A percentile compares a stretch with the other conserved stretches of the same genome.
Conservation (phyloP, 2,888 invertebrate genomes). For the Mythimna vitellina region DNA sequence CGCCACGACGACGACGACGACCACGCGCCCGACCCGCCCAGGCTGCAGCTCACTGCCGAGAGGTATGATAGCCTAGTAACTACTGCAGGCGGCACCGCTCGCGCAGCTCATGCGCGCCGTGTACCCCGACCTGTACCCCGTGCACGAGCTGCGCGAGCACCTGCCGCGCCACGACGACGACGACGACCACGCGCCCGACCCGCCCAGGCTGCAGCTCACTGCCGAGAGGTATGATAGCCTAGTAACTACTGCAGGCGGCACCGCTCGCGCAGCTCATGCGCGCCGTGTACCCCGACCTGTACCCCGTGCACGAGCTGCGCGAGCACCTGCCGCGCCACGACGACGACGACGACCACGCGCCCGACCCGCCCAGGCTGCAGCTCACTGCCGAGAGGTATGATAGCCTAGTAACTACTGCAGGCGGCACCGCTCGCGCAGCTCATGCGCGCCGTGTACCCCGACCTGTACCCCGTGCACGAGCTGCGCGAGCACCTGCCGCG, state of each 20-base stretch:
- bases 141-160: slow-evolving; percentile 92
- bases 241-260: slow-evolving; percentile 93
- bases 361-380: slow-evolving; percentile 95
- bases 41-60: slow-evolving; percentile 96
- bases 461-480: slow-evolving; percentile 96
- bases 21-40: slow-evolving; percentile 92
- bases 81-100: slow-evolving; percentile 96
- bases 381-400: slow-evolving; percentile 94
- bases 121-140: slow-evolving; percentile 97
- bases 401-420: slow-evolving; percentile 91
- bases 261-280: slow-evolving; percentile 96
- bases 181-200: slow-evolving; percentile 87
- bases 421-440: slow-evolving; percentile 95
- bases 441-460: slow-evolving; percentile 97
- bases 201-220: slow-evolving; percentile 96
- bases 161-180: slow-evolving; percentile 68
- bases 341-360: slow-evolving; percentile 76
- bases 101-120: slow-evolving; percentile 94
- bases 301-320: slow-evolving; percentile 94
- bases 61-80: slow-evolving; percentile 78
- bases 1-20: slow-evolving; percentile 62
- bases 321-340: slow-evolving; percentile 67
- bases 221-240: slow-evolving; percentile 91
- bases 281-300: slow-evolving; percentile 97
- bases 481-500: slow-evolving; percentile 81